Base-by-base conservation (phyloP, 2,113 vertebrate genomes). In the Columba janthina region DNA sequence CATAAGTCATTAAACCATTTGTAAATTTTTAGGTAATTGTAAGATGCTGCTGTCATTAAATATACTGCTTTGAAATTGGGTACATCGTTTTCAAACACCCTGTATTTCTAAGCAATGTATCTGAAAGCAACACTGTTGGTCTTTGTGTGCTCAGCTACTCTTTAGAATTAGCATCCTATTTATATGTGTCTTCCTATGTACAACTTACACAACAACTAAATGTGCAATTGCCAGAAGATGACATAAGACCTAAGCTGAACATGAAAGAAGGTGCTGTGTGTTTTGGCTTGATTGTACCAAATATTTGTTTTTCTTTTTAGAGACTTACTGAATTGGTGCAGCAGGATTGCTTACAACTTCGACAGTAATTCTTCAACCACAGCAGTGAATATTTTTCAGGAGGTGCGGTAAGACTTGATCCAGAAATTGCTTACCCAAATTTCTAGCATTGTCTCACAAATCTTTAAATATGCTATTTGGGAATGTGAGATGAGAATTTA, bases 291-390 rank as follows among this genome's bases (percentile, higher is more conserved):
- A 31, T 48, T 56, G 8, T 72, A 77, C 29, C 15, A 80, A 67
- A 42, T 51, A 4, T 22, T 80, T 2, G 1, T 31, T 65, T 48
- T 94, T 83, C 78, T 18, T 26, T 80, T 94, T 93, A 99, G 99
- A 97, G 99, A 99, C 91, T 97, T 99, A 14, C 96, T 99, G 95
- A 99, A 99, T 71, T 99, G 99, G 99, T 99, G 99, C 79, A 98
- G 99, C 92, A 98, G 99, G 73, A 98, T 99, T 96, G 98, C 96
- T 28, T 95, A 97, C 92, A 98, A 97, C 95, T 99, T 99, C n/a
- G 97, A 99, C 91, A 98, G 97, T 93, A 93, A 97, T 56, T 98
- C 98, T 22, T 96, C 98, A 36, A 93, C 98, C 67, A 98, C 98
- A 32, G 98, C 98, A 36, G 97, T 99, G 71, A 98, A 97, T 70